Base-by-base conservation (phyloP, 1,140 invertebrate species). In the Drosophila nebulosa region DNA sequence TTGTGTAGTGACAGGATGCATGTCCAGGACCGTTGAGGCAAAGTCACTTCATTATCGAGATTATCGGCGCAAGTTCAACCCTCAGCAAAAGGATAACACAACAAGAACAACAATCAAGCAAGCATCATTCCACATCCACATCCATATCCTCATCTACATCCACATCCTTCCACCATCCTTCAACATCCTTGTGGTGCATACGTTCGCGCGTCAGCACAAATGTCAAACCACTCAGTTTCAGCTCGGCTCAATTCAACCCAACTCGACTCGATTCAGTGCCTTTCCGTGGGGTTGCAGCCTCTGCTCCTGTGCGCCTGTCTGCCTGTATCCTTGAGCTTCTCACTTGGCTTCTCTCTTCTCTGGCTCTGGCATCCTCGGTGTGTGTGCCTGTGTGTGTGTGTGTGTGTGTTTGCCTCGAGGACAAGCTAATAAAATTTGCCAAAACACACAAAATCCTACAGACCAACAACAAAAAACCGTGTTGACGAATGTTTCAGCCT, bases 21-120 rank as follows among this genome's bases (percentile, higher is more conserved):
- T 88, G 74, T 69, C 70, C 83, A 89, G 78, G 69, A 68, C 70
- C 52, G 22, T 22, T 52, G 27, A 69, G 75, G 79, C 83, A 75
- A 88, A 88, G 83, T 88, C 83, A 88, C 83, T 88, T 88, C 83
- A 88, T 88, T 88, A 88, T 88, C 83, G 83, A 88, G 83, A 88
- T 88, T 88, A 88, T 88, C 83, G 83, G 84, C 78, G 79, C 79
- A 88, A 83, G 75, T 89, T 88, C 83, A 83, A 81, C 81, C 81
- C 81, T 69, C 36, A 27, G 16, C 65, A 65, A 65, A 53, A 50
- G 32, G 36, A 51, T 56, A 64, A 36, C 61, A 30, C 67, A 71
- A 75, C 77, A 70, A 78, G 78, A 63, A 76, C 70, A 79, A 69
- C 62, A 61, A 69, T 30, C 56, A 58, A 56, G 57, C 39, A 32